Base-by-base conservation (phyloP, 1,140 invertebrate species). In the Drosophila rhopaloa region DNA sequence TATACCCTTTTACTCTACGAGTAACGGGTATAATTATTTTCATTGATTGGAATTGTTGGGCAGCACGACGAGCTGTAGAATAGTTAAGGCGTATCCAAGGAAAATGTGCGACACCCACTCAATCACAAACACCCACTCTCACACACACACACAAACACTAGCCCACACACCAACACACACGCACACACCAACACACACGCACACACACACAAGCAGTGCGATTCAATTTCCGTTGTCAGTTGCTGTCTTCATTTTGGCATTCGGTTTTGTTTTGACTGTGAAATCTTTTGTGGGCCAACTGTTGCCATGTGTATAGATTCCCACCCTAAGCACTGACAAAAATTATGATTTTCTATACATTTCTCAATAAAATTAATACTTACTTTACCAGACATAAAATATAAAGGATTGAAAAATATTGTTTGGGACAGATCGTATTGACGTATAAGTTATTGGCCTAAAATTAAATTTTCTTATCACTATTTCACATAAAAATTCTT, bases 211-310 rank as follows among this genome's bases (percentile, higher is more conserved):
- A 40, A 40, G 14, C 54, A 41, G 4, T 9, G 72, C 73, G 53
- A 78, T 78, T 78, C 63, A 77, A 78, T 78, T 78, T 70, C 75
- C 65, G 62, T 53, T 77, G 75, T 59, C 74, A 68, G 53, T 60
- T 77, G 32, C 43, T 77, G 65, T 76, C 61, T 53, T 70, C 75
- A 54, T 70, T 77, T 78, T 71, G 75, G 75, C 57, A 50, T 77
- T 77, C 41, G 56, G 53, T 59, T 67, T 67, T 60, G 47, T 60
- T 76, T 59, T 60, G 61, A 56, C 41, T 59, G 47, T 55, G 40
- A 75, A 55, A 44, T 65, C 73, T 66, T 76, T 68, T 68, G 63
- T 70, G 63, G 74, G 74, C 57, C 75, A 77, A 77, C 75, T 77
- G 75, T 77, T 77, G 75, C 74, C 75, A 76, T 68, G 43, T 67